Evolutionary conservation across 92 coral and sea anemone species (phyloP), one percentile per base, ranked within the genome.

Genomic region (Epizoanthus stellaris): DNA sequence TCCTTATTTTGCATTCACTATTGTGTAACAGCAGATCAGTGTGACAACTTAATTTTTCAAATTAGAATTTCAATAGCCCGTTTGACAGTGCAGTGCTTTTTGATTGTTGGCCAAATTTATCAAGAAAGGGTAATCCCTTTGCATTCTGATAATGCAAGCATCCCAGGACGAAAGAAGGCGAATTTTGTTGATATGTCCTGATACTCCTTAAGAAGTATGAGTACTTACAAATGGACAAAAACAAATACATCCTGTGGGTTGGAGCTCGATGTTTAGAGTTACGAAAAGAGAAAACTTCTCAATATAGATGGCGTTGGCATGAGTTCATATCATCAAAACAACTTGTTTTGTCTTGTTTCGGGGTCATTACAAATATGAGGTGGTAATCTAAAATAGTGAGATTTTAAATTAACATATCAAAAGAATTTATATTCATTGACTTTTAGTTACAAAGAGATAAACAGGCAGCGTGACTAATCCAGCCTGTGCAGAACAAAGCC

Each of bases 331-430:
- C 49, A n/a, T 7, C 25, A 3, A 52, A 73, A 53, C 14, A 19
- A 49, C 23, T 4, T 53, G 43, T 8, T 12, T 10, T 53, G 61
- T 23, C 79, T 73, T 73, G 63, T 61, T 45, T 71, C 25, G 30
- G 66, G 16, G 56, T 63, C 15, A 61, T 79, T 62, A 62, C 42
- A 23, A 61, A 73, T 25, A 73, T 73, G 62, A 59, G 30, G 43
- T 20, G 57, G 3, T 12, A 25, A 25, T 5, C 70, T 30, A 25
- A 66, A 39, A 25, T 34, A 15, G 36, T 4, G 5, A 14, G 11
- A 4, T 36, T 36, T 38, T 2, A 17, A 17, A 79, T 79, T 79
- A 62, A 45, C 83, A 79, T 79, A 79, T 79, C 83, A 79, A 79
- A 61, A 79, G 83, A 62, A 21, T 76, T 17, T 58, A 11, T 3